Evolutionary conservation across 2,113 vertebrate genomes (phyloP).

Genomic region (Tauraco erythrolophus): DNA sequence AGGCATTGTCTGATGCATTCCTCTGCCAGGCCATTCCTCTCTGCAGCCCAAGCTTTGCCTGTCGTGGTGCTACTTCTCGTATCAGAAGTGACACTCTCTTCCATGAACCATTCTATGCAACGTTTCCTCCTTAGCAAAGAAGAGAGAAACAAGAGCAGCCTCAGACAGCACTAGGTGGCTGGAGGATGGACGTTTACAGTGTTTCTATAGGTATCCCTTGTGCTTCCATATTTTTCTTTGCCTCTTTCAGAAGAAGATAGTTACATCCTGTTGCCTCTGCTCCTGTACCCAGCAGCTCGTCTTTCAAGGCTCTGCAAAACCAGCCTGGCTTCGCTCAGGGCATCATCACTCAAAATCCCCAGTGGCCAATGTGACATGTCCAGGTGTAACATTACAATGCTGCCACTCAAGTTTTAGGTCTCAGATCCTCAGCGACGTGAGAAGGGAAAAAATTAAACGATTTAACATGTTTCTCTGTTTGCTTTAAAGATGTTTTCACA

Average conservation of each 20-base stretch:
- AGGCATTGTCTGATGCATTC: not conserved
- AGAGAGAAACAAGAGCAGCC: not conserved
- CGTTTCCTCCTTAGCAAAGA: not conserved
- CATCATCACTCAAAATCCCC: not conserved
- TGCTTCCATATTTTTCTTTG: not conserved
- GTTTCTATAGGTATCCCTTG: not conserved
- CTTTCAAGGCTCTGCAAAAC: not conserved
- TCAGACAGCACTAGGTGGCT: not conserved
- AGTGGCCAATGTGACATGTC: not conserved
- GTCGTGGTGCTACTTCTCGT: not conserved
- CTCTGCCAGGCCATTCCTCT: not conserved
- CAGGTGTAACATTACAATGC: not conserved
- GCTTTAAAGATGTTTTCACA: conserved; percentile 15
- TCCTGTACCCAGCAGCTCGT: not conserved
- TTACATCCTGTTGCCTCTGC: not conserved
- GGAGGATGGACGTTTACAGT: not conserved
- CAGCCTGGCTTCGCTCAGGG: not conserved
- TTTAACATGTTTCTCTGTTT: not conserved
- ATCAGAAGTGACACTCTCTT: not conserved
- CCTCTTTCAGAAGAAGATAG: not conserved
- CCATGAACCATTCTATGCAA: not conserved
- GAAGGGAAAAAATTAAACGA: not conserved
- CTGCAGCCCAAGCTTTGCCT: not conserved
- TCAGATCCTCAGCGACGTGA: not conserved
- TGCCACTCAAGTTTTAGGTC: not conserved